Percentiles rank a stretch among this genome's conserved stretches.
These are phyloP conservation scores for Gallinago stenura DNA, from an alignment of 2,797 vertebrate species.

Conservation along the genomic window DNA sequence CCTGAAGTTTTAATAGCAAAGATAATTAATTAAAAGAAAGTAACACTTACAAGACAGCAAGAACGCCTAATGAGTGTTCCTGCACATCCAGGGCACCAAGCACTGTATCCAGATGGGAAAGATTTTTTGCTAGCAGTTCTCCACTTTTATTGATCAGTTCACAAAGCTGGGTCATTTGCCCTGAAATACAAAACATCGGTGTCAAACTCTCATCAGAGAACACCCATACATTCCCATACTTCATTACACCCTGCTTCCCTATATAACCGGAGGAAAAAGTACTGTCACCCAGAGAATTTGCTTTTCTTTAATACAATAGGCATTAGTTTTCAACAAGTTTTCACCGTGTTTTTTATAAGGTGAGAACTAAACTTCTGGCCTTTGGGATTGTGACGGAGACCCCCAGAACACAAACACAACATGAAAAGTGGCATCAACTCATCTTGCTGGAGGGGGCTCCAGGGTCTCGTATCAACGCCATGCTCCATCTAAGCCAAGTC, in stretches of 20 bases:
- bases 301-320: neutral
- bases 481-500: neutral
- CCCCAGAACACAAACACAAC: neutral
- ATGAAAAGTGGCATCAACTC: neutral
- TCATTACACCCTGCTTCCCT: neutral
- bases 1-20: neutral
- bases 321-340: neutral
- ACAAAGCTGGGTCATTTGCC: slow-evolving; percentile 99
- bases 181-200: slow-evolving; percentile 76
- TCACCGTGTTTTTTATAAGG: neutral
- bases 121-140: slow-evolving; percentile 97
- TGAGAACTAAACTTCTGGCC: neutral
- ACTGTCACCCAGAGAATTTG: neutral
- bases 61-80: slow-evolving; percentile 96
- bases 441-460: neutral
- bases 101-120: slow-evolving; percentile 98
- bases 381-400: neutral
- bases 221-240: neutral
- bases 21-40: neutral
- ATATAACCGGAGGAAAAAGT: neutral
- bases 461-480: rapidly evolving
- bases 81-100: slow-evolving; percentile 98
- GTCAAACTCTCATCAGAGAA: neutral
- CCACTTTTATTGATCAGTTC: slow-evolving; percentile 99
- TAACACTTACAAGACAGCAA: slow-evolving; percentile 94